Conservation (phyloP, 2,113 vertebrate species). For the Pituophis catenifer region DNA sequence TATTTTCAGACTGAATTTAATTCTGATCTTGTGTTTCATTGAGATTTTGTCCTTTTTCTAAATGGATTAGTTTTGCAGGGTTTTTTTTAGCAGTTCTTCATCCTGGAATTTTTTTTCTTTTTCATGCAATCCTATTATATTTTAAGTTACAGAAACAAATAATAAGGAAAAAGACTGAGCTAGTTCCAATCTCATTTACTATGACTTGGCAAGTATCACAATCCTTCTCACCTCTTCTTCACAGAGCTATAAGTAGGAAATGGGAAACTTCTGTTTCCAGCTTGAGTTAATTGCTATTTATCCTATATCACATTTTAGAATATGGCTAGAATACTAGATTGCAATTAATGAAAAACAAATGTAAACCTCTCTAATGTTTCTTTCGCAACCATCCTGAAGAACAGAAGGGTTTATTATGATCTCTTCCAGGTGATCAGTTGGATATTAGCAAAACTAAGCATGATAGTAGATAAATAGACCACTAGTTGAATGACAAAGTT, state of each 20-base stretch:
- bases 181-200: not conserved
- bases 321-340: not conserved
- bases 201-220: not conserved
- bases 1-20: not conserved
- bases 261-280: not conserved
- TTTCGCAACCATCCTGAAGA: not conserved
- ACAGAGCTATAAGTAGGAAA: not conserved
- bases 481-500: not conserved
- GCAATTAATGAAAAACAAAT: not conserved
- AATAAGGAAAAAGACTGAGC: not conserved
- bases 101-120: not conserved
- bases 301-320: not conserved
- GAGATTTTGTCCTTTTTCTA: not conserved
- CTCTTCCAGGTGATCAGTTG: constrained; percentile 10
- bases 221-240: not conserved
- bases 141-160: not conserved
- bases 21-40: not conserved
- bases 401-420: not conserved
- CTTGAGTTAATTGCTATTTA: not conserved
- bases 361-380: not conserved
- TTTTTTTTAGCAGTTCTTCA: not conserved
- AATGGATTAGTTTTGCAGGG: not conserved
- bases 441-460: not conserved
- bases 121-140: not conserved
- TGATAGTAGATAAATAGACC: not conserved